Base-by-base conservation (phyloP, 2,888 invertebrate genomes). In the Mimas tiliae region DNA sequence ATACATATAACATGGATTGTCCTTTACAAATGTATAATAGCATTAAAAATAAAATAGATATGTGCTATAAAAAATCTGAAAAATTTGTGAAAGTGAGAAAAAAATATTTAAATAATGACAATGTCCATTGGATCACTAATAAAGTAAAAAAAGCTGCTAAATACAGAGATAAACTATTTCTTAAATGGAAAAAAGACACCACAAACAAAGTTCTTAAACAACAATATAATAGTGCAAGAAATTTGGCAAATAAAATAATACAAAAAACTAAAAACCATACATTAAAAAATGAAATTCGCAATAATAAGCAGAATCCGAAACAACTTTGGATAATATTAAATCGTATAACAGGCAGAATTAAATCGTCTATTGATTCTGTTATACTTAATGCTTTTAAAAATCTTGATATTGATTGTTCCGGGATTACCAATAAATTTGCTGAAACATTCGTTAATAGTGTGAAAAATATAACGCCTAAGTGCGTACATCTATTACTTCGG, bases 321-420 rank as follows among this genome's bases (percentile, higher is more conserved):
- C 14, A 47, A n/a, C 47, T 47, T n/a, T 47, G 47, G 47, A 6
- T 6, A 14, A n/a, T 47, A 47, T n/a, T 47, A n/a, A 47, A 47
- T 47, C 14, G n/a, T 1, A 6, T 47, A n/a, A 47, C 47, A 47
- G 47, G 47, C n/a, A 47, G 47, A 47, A n/a, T 47, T 3, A 47
- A 47, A n/a, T 47, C 47, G 14, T n/a, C n/a, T 14, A 47, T 47
- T 8, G 47, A 47, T n/a, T n/a, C 14, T n/a, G 2, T 47, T 3
- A 47, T 47, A 47, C n/a, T 47, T n/a, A 47, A 47, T n/a, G 47
- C 47, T 47, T 47, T 47, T 47, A n/a, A 47, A 47, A 47, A 47
- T 3, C 3, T 1, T 3, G 9, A 14, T 47, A 47, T n/a, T 47
- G n/a, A n/a, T n/a, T 47, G n/a, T n/a, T n/a, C 14, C 9, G n/a